Evolutionary conservation across 1,140 invertebrate species (phyloP), one percentile per base, ranked within the genome.

Genomic region (Drosophila dunni): DNA sequence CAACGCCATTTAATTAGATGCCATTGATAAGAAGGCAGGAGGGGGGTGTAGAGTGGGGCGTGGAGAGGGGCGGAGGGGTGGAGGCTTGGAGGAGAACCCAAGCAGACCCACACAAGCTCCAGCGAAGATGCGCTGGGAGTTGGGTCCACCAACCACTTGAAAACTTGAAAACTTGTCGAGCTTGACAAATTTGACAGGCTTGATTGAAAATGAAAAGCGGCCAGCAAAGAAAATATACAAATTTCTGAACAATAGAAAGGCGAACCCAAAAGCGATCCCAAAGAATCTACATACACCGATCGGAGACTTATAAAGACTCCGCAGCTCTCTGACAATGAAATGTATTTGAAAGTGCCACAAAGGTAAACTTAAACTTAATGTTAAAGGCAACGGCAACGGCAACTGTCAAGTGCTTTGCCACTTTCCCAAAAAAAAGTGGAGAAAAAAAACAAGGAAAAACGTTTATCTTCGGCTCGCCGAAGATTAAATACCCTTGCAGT

Each of bases 1-100:
- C 84, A 90, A 89, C 84, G 84, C 84, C 84, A 89, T 89, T 89
- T 89, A 89, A 89, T 89, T 89, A 89, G 84, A 90, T 90, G 84
- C 84, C 84, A 89, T 89, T 89, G 84, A 89, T 89, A 81, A 89
- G 50, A 42, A 53, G 53, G 24, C 24, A 29, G 5, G 24, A 1
- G 5, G 24, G 24, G 24, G 24, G 24, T 5, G 24, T 29, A 5
- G 5, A 29, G 24, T 29, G 24, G 24, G 24, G 24, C 24, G 1
- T 0, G 24, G 6, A 1, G 3, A 0, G 24, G 6, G 24, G 24
- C 4, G 0, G 24, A 5, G 24, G 24, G 6, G 24, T 3, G 38
- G 5, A 40, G 9, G 1, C 34, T 40, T n/a, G n/a, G 24, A 34
- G n/a, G 13, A 13, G n/a, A 15, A 45, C 44, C 17, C 44, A 46